phyloP scores from a whole-genome alignment of 2,888 invertebrate genomes.

The Cryptocheilus praepositus region DNA sequence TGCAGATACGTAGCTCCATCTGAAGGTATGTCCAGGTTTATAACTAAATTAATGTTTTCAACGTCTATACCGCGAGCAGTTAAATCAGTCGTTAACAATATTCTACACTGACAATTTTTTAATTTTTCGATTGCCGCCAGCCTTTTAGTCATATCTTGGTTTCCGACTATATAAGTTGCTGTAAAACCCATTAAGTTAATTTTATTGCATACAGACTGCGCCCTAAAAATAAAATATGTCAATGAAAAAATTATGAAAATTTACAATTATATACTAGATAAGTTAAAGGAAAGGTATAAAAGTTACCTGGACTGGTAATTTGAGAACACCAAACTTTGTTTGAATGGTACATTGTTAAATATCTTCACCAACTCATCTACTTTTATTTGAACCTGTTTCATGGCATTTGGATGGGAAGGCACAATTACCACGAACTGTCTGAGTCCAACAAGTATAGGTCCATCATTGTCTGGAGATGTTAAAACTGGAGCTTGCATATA shows the following conservation, averaged over 20 bases:
- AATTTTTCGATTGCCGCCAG: constrained; percentile 85
- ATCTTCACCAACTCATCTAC: constrained; percentile 81
- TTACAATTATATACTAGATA: not conserved
- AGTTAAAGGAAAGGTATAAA: not conserved
- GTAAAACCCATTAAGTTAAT: constrained; percentile 86
- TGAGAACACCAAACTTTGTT: constrained; percentile 94
- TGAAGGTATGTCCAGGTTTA: constrained; percentile 92
- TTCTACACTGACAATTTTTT: constrained; percentile 87
- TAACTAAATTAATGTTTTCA: constrained; percentile 92
- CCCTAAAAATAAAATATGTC: constrained; percentile 76
- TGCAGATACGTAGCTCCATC: constrained; percentile 92
- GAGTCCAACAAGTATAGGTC: constrained; percentile 86
- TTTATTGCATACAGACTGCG: constrained; percentile 85
- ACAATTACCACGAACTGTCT: constrained; percentile 84
- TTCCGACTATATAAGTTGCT: constrained; percentile 85
- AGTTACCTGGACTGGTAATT: constrained; percentile 84
- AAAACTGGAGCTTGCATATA: constrained; percentile 88
- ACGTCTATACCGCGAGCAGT: constrained; percentile 96
- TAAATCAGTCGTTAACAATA: constrained; percentile 93
- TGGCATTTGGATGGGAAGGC: constrained; percentile 79
- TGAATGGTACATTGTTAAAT: constrained; percentile 84
- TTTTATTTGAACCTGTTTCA: constrained; percentile 82
- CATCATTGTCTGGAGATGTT: constrained; percentile 83
- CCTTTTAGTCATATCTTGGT: constrained; percentile 87
- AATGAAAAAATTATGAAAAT: not conserved